Percentiles rank a stretch among this genome's conserved stretches.
These are phyloP conservation scores for Piaya cayana DNA, from an alignment of 2,113 vertebrate genomes.

Conservation along the genomic window DNA sequence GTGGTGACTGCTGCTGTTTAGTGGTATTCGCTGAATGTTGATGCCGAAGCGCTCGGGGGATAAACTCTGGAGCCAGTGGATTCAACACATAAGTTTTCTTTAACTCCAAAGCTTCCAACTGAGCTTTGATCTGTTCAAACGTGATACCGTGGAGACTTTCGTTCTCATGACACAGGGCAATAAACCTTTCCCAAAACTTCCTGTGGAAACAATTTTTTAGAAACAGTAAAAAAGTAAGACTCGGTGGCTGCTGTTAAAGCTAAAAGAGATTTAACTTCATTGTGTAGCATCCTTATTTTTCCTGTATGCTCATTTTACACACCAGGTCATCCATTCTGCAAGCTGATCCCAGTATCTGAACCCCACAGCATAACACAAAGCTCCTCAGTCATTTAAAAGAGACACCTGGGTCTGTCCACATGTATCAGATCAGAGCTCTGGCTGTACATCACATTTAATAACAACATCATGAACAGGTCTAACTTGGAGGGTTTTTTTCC, in stretches of 20 bases:
- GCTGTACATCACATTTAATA: background rate
- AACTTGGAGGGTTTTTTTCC: background rate
- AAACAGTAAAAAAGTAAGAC: slow-evolving; percentile 11
- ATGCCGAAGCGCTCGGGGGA: slow-evolving; percentile 90
- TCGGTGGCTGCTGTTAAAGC: background rate
- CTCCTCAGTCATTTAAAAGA: background rate
- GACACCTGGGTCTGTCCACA: background rate
- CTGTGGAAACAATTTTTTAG: slow-evolving; percentile 71
- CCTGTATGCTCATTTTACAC: background rate
- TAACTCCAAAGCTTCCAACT: slow-evolving; percentile 96
- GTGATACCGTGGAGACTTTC: slow-evolving; percentile 97
- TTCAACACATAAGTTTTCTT: slow-evolving; percentile 99
- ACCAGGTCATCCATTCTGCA: background rate
- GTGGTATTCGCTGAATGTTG: slow-evolving; percentile 79
- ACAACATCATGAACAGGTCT: background rate
- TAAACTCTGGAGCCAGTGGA: slow-evolving; percentile 96
- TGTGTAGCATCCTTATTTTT: background rate
- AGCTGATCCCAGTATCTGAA: background rate
- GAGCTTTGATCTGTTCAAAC: slow-evolving; percentile 96
- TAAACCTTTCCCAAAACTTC: slow-evolving; percentile 99
- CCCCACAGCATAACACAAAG: background rate
- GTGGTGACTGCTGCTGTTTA: slow-evolving; percentile 93
- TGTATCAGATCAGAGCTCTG: background rate
- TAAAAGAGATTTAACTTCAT: background rate
- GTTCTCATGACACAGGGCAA: slow-evolving; percentile 95